phyloP scores from a whole-genome alignment of 2,797 vertebrate species.

The Setipinna tenuifilis region DNA sequence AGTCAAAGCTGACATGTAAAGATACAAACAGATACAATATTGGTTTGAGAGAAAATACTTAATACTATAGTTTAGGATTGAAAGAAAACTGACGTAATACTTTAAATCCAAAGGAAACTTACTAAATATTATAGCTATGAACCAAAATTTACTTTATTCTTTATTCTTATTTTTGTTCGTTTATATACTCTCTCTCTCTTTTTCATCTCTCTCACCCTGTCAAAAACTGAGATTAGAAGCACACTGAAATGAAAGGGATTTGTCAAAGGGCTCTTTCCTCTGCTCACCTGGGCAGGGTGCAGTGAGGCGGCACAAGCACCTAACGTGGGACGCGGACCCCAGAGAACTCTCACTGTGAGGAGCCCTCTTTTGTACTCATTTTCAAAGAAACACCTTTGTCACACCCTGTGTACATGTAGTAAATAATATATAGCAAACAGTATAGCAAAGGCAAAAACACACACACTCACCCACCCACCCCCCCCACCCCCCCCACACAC shows the following conservation, averaged over 20 bases:
- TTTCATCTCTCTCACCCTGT: background rate
- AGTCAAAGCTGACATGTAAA: no score
- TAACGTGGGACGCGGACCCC: background rate
- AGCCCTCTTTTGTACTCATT: constrained; percentile 22
- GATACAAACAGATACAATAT: no score
- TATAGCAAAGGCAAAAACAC: background rate
- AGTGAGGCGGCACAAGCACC: background rate
- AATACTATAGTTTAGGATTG: no score
- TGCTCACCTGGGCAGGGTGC: background rate
- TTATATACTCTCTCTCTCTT: no score
- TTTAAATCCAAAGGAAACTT: no score
- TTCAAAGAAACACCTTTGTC: constrained; percentile 3
- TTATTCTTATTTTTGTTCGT: no score
- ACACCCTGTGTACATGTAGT: background rate
- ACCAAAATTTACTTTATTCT: no score
- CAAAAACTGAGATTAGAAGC: background rate
- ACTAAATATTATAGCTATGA: no score
- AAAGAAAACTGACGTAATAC: no score
- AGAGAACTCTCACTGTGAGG: background rate
- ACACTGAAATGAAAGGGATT: background rate
- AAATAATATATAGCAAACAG: background rate
- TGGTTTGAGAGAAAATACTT: no score
- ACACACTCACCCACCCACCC: background rate
- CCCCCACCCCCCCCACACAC: background rate
- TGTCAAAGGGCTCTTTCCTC: background rate